Evolutionary conservation across 2,797 vertebrate genomes (phyloP).

Genomic region (Harpagifer antarcticus): DNA sequence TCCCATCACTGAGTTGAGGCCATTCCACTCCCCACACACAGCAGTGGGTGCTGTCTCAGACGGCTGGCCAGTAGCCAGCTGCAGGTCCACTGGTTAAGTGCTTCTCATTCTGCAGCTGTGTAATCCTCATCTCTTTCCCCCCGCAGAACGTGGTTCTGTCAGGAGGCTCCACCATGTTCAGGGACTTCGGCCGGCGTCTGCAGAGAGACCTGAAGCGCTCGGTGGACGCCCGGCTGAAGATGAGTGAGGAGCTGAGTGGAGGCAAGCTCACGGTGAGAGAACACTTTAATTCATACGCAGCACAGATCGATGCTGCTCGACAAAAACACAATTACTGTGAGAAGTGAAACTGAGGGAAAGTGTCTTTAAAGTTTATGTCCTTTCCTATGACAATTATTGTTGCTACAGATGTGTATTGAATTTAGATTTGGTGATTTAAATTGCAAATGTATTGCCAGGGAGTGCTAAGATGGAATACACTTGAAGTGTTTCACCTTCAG

Average conservation of each 20-base stretch:
- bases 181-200: slow-evolving; percentile 96
- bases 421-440: slow-evolving; percentile 16
- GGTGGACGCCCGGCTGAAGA: slow-evolving; percentile 94
- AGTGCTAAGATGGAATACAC: not conserved
- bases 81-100: slow-evolving; percentile 3
- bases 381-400: not conserved
- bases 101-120: not conserved
- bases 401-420: not conserved
- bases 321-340: slow-evolving; percentile 17
- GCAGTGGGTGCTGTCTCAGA: not conserved
- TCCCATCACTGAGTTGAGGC: not conserved
- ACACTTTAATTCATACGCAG: not conserved
- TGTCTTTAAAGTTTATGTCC: not conserved
- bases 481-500: slow-evolving; percentile 17
- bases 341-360: not conserved
- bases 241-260: slow-evolving; percentile 97
- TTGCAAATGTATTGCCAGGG: not conserved
- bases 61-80: not conserved
- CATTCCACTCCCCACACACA: not conserved
- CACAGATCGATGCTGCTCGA: not conserved
- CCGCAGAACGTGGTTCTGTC: slow-evolving; percentile 95
- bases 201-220: slow-evolving; percentile 97
- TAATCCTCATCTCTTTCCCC: slow-evolving; percentile 27
- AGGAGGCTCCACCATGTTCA: slow-evolving; percentile 98
- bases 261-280: slow-evolving; percentile 75